These are phyloP conservation scores for Rhabdomys pumilio DNA, from an alignment of 2,797 vertebrate genomes.

Conservation along the genomic window DNA sequence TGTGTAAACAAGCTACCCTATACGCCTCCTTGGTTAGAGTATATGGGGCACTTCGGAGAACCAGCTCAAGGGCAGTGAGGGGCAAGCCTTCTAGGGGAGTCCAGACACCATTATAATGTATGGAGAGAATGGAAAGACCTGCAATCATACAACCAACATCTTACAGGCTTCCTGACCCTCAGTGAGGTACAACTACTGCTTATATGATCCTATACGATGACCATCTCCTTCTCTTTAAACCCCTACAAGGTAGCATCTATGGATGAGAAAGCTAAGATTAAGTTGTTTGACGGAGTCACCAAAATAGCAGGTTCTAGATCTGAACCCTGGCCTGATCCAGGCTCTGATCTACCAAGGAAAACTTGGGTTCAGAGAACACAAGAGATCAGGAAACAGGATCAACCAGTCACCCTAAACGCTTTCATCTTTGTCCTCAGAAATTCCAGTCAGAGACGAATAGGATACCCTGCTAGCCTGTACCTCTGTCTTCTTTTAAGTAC, in stretches of 20 bases:
- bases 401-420: background rate
- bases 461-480: background rate
- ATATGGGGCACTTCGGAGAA: background rate
- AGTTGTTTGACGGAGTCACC: background rate
- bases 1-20: background rate
- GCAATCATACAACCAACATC: background rate
- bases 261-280: slow-evolving; percentile 18
- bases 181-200: background rate
- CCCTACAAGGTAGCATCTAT: background rate
- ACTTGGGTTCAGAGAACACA: background rate
- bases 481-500: background rate
- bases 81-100: background rate
- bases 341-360: background rate
- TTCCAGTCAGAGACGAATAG: background rate
- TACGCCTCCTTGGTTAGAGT: slow-evolving; percentile 13
- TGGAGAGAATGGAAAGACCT: background rate
- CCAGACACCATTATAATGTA: background rate
- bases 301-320: background rate
- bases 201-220: background rate
- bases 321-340: background rate
- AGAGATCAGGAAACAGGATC: background rate
- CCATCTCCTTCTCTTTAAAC: slow-evolving; percentile 10
- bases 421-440: slow-evolving; percentile 19
- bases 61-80: background rate
- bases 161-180: background rate